These are phyloP conservation scores for Calliopsis andreniformis DNA, from an alignment of 1,140 invertebrate genomes.

Conservation along the genomic window DNA sequence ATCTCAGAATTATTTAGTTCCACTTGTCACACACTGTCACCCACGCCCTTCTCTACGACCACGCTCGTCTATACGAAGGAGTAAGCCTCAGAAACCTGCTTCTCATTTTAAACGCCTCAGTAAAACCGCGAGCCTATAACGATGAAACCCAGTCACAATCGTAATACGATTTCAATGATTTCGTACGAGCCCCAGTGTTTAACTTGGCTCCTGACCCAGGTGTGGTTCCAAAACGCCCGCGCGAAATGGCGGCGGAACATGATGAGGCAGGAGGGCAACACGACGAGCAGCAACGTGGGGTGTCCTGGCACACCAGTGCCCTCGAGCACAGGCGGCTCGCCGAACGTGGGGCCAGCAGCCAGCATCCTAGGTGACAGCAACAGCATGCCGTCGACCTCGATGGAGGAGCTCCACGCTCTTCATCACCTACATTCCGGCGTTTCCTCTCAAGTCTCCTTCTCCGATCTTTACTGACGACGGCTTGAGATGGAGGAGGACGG, in stretches of 20 bases:
- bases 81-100: too few relatives aligned
- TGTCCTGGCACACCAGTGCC: conserved; percentile 78
- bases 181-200: background rate
- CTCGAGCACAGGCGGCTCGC: conserved; percentile 76
- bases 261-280: conserved; percentile 86
- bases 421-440: conserved; percentile 80
- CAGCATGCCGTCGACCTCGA: conserved; percentile 79
- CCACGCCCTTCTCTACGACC: too few relatives aligned
- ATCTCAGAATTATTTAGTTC: too few relatives aligned
- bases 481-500: conserved; percentile 67
- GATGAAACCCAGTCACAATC: too few relatives aligned
- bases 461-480: conserved; percentile 80
- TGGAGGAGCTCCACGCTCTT: conserved; percentile 80
- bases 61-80: too few relatives aligned
- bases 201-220: conserved; percentile 83
- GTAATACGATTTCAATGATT: too few relatives aligned
- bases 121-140: too few relatives aligned
- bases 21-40: too few relatives aligned
- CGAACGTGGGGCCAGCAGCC: conserved; percentile 73
- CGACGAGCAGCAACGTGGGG: conserved; percentile 71
- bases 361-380: conserved; percentile 79
- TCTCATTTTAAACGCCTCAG: too few relatives aligned
- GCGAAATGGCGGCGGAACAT: conserved; percentile 96
- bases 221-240: conserved; percentile 99
- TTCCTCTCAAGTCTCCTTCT: conserved; percentile 80